Evolutionary conservation across 1,140 invertebrate species (phyloP).

Genomic region (Sinella curviseta): DNA sequence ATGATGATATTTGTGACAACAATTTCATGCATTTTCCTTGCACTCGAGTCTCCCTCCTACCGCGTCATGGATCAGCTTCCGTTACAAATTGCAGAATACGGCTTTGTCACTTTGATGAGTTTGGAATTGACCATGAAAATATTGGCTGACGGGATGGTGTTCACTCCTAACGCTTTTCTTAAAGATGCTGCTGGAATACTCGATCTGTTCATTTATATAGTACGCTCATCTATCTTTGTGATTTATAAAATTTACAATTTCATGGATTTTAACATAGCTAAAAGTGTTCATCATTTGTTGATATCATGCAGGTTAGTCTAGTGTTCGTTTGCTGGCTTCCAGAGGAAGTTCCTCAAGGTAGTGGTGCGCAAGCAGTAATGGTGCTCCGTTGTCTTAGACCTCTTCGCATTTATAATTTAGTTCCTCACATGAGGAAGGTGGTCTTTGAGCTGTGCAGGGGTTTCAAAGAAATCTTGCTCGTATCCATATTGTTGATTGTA

Average conservation of each 20-base stretch:
- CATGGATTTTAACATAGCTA: conserved; percentile 18
- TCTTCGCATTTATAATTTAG: conserved; percentile 93
- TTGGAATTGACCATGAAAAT: conserved; percentile 94
- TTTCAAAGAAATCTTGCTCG: conserved; percentile 98
- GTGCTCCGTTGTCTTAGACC: conserved; percentile 94
- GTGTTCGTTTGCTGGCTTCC: conserved; percentile 98
- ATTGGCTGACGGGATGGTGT: conserved; percentile 94
- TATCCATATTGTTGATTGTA: conserved; percentile 86
- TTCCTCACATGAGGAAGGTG: conserved; percentile 99
- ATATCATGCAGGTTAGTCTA: conserved; percentile 77
- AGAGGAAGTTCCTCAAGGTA: conserved; percentile 82
- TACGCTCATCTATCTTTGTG: conserved; percentile 60
- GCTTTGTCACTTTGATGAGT: conserved; percentile 98
- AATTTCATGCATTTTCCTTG: conserved; percentile 96
- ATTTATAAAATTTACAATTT: neutral
- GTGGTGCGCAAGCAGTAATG: conserved; percentile 90
- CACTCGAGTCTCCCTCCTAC: conserved; percentile 92
- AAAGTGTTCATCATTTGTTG: conserved; percentile 31
- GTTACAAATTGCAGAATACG: conserved; percentile 93
- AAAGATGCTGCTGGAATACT: conserved; percentile 95
- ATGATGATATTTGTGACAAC: conserved; percentile 98
- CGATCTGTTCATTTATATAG: conserved; percentile 96
- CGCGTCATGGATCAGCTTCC: conserved; percentile 82
- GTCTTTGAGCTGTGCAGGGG: conserved; percentile 97
- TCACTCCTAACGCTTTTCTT: conserved; percentile 97